Evolutionary conservation across 2,113 vertebrate genomes (phyloP).

Genomic region (Pandion haliaetus): DNA sequence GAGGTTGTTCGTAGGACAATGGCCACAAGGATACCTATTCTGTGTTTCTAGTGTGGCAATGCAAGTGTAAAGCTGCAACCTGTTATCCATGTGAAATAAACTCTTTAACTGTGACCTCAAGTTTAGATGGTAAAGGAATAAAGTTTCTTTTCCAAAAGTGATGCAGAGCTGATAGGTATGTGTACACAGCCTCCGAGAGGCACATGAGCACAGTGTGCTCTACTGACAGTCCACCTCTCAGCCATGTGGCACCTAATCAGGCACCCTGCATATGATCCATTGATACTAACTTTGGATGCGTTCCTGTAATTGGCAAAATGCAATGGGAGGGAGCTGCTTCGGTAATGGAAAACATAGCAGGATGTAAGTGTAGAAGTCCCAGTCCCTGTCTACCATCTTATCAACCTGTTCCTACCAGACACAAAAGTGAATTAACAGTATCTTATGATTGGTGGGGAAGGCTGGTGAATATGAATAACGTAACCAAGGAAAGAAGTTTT

Average conservation of each 20-base stretch:
- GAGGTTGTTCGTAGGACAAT: not conserved
- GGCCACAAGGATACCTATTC: not conserved
- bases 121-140: not conserved
- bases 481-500: not conserved
- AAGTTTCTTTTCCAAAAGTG: not conserved
- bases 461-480: rapidly evolving
- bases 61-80: not conserved
- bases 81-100: not conserved
- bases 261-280: not conserved
- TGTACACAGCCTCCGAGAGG: not conserved
- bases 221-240: no score
- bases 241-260: not conserved
- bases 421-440: not conserved
- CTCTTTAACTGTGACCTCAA: not conserved
- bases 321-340: not conserved
- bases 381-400: not conserved
- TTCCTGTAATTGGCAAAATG: not conserved
- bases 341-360: not conserved
- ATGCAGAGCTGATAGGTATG: not conserved
- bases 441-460: not conserved
- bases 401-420: not conserved
- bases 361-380: rapidly evolving
- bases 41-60: not conserved
- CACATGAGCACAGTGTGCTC: rapidly evolving
- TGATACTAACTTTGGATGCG: not conserved